Evolutionary conservation across 2,888 invertebrate genomes (phyloP), one percentile per base, ranked within the genome.

Genomic region (Pandemis corylana): DNA sequence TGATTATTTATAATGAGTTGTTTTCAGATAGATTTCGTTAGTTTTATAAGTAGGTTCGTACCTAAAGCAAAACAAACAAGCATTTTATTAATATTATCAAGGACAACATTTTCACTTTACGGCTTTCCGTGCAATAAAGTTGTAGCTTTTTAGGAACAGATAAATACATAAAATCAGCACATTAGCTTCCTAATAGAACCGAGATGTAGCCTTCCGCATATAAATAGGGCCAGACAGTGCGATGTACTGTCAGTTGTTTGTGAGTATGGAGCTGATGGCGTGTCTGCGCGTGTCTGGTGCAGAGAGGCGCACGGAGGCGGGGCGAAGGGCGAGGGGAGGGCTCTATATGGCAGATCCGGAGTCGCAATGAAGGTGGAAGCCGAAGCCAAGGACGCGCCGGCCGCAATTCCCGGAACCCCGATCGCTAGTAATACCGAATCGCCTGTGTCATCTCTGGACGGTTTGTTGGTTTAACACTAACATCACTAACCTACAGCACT

Each of bases 341-440:
- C 84, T 85, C 86, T 87, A 84, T 89, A 87, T 88, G 77, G 72
- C 70, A 76, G 76, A 75, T 70, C 71, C 74, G 28, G 68, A 71
- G 77, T 73, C 81, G 79, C 73, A 77, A 85, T 85, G 84, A 85
- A 82, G 82, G 82, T 81, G 81, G 84, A 84, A 75, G 83, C 77
- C 75, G 92, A 93, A 81, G 87, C 87, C 78, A 87, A 84, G 83
- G 91, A 91, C 81, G 86, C 86, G 80, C 86, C 85, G 75, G 82
- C 87, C 81, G 84, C 88, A 82, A 80, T 84, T 70, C 80, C 87
- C 77, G 84, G 85, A 80, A 88, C 89, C 72, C 85, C 87, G 82
- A 86, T 81, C 85, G 83, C 89, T 90, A 91, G 90, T 93, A 92
- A 89, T 89, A 91, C 90, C 80, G 92, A 91, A 80, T 92, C 93